Conservation (phyloP, 2,797 vertebrate species). For the Bradypus variegatus region DNA sequence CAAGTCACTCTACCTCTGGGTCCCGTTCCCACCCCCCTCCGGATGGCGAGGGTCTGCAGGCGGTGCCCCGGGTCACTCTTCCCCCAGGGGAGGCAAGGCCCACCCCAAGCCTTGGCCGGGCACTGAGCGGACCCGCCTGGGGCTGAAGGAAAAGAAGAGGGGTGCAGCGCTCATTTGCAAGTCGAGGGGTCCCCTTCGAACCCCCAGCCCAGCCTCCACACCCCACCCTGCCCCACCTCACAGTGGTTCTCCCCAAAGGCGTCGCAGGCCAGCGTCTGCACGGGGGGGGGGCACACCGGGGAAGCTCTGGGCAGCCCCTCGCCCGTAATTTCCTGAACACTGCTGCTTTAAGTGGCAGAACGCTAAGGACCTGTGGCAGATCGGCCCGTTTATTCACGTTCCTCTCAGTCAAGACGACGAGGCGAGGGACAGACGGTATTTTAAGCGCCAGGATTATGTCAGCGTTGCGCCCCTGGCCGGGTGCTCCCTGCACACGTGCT, state of each 20-base stretch:
- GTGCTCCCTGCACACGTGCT: background rate
- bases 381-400: background rate
- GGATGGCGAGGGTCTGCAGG: too few species aligned
- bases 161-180: background rate
- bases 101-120: background rate
- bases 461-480: background rate
- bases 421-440: background rate
- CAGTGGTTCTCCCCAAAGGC: too few species aligned
- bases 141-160: background rate
- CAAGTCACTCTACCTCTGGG: too few species aligned
- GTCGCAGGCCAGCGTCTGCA: too few species aligned
- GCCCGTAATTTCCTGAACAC: slow-evolving; percentile 24
- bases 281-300: background rate
- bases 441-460: slow-evolving; percentile 7
- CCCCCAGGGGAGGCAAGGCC: too few species aligned
- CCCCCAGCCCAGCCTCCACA: too few species aligned
- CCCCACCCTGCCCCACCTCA: background rate
- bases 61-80: too few species aligned
- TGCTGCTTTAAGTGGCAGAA: slow-evolving; percentile 36
- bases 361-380: background rate
- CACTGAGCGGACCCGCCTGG: background rate
- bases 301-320: slow-evolving; percentile 20
- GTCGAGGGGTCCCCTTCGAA: background rate
- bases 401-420: slow-evolving; percentile 28
- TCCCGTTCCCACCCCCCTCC: too few species aligned